Conservation (phyloP, 1,140 invertebrate species). For the Vollenhovia emeryi region DNA sequence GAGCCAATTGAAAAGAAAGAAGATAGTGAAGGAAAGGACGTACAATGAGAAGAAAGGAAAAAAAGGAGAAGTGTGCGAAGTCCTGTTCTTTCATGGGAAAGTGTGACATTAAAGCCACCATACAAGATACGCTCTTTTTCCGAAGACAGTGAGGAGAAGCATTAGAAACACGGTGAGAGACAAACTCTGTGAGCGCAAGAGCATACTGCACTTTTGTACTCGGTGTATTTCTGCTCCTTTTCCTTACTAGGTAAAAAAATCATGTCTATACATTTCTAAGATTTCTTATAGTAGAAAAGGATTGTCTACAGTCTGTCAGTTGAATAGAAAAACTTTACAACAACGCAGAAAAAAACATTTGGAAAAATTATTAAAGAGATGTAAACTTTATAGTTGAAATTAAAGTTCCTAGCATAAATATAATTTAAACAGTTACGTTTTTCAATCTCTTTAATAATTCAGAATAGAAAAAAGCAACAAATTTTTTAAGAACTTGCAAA, state of each 20-base stretch:
- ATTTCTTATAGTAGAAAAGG: not conserved
- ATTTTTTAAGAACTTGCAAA: too few species aligned
- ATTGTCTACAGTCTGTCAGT: not conserved
- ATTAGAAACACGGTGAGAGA: slow-evolving; percentile 37
- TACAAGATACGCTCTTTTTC: slow-evolving; percentile 31
- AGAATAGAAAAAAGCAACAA: too few species aligned
- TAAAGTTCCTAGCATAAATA: too few species aligned
- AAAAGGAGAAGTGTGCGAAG: not conserved
- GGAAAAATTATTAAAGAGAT: not conserved
- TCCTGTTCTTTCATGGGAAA: slow-evolving; percentile 31
- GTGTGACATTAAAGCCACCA: slow-evolving; percentile 44
- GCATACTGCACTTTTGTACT: slow-evolving; percentile 24
- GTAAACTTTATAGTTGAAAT: too few species aligned
- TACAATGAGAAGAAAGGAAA: slow-evolving; percentile 45
- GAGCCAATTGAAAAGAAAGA: slow-evolving; percentile 55
- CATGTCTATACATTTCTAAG: not conserved
- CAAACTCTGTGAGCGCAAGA: slow-evolving; percentile 29
- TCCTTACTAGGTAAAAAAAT: not conserved
- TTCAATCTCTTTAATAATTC: too few species aligned
- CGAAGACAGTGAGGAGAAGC: slow-evolving; percentile 22
- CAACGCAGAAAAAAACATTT: not conserved
- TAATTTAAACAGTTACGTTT: too few species aligned
- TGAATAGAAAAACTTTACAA: not conserved
- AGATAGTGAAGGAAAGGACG: slow-evolving; percentile 26
- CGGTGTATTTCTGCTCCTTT: not conserved